Conservation (phyloP, 2,113 vertebrate genomes). For the Phaethornis superciliosus region DNA sequence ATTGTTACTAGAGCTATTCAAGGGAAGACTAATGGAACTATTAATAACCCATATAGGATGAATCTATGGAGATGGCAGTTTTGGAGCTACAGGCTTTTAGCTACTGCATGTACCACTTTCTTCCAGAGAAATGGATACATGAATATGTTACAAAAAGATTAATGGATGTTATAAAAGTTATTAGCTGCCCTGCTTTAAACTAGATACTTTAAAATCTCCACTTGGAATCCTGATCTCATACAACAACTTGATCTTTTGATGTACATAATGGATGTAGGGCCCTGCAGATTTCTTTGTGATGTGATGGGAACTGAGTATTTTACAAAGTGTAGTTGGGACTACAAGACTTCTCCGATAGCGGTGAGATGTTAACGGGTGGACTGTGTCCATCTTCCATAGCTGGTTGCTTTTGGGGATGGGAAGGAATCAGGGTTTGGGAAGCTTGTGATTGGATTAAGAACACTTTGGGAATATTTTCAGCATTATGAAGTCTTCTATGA, state of each 20-base stretch:
- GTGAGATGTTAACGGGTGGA: conserved; percentile 46
- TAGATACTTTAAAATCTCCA: not conserved
- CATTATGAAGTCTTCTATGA: conserved; percentile 39
- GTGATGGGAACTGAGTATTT: not conserved
- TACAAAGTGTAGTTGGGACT: not conserved
- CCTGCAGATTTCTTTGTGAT: not conserved
- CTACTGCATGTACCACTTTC: not conserved
- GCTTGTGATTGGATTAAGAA: conserved; percentile 39
- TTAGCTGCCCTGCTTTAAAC: not conserved
- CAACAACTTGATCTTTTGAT: conserved; percentile 7
- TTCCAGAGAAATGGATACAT: not conserved
- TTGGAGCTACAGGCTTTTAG: not conserved
- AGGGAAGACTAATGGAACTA: not conserved
- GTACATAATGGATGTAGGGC: not conserved
- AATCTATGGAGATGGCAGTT: not conserved
- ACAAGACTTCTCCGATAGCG: not conserved
- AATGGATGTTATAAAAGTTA: conserved; percentile 11
- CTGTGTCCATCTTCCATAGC: not conserved
- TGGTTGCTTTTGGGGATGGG: conserved; percentile 7
- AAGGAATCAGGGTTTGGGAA: not conserved
- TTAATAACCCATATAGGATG: not conserved
- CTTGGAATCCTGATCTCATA: not conserved
- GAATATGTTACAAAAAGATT: conserved; percentile 6
- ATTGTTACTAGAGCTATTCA: conserved; percentile 12
- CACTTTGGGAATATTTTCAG: conserved; percentile 44